Base-by-base conservation (phyloP, 92 coral and sea anemone species). In the Zoanthus gigantus region DNA sequence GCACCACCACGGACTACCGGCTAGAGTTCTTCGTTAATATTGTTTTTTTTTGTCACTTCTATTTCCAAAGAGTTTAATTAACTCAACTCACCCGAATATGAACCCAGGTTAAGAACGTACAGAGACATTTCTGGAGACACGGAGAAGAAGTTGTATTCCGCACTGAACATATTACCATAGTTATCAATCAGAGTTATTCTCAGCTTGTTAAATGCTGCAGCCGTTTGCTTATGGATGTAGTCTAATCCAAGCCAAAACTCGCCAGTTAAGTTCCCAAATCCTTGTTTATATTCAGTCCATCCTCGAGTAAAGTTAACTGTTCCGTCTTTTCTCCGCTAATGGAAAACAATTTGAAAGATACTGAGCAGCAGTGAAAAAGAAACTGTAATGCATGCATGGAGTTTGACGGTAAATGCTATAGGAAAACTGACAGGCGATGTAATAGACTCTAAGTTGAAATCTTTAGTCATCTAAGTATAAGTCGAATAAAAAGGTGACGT, bases 191-290 rank as follows among this genome's bases (percentile, higher is more conserved):
- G 85, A 46, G 56, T 80, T 46, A 80, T 80, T 44, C 74, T 80
- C 14, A 80, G 56, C 17, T 28, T 80, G 60, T 23, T 80, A 23
- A 42, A 46, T 0, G 73, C 42, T 23, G 16, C 0, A 63, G 74
- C 31, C 15, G 81, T 61, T 44, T 32, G 74, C 13, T 45, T 46
- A 3, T 42, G 42, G 17, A 80, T 42, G 34, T 45, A 8, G 13
- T 80, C 58, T 17, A 80, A 12, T 4, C 85, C 85, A 30, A 80
- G 85, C 85, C 85, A 80, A 44, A 63, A 80, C 3, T 80, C 85
- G 23, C 74, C 60, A 0, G 74, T 63, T 52, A 80, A 11, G 74
- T 63, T 61, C 12, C 85, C 85, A 63, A 80, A 80, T 8, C 85
- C 85, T 37, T 10, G 45, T 37, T 65, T 65, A 72, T 80, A 80